Evolutionary conservation across 30 jellyfish, hydroid and myxozoan species (phyloP).

Genomic region (Chironex yamaguchii): DNA sequence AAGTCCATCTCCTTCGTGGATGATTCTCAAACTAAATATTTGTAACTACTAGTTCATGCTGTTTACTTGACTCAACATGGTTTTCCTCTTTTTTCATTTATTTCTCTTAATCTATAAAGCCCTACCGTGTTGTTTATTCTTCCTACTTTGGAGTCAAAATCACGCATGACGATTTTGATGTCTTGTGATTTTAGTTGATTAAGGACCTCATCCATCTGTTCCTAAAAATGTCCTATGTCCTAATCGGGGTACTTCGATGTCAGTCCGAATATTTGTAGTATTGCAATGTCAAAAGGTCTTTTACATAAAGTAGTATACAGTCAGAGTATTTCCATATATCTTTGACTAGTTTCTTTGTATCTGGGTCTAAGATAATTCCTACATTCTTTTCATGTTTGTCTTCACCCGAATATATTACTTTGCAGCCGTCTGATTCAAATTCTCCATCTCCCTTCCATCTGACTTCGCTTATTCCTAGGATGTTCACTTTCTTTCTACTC

Average conservation of each 20-base stretch:
- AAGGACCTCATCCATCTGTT: not conserved
- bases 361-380: not conserved
- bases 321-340: constrained; percentile 10
- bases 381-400: not conserved
- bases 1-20: no score
- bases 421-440: constrained; percentile 17
- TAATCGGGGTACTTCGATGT: not conserved
- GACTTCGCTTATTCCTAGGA: constrained; percentile 16
- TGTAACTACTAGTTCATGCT: constrained; percentile 6
- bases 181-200: constrained; percentile 10
- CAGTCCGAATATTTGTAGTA: not conserved
- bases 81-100: not conserved
- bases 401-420: constrained; percentile 17
- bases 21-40: no score
- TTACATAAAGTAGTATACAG: constrained; percentile 6
- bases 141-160: constrained; percentile 17
- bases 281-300: constrained; percentile 13
- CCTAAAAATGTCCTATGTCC: constrained; percentile 10
- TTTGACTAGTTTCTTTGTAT: not conserved
- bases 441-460: constrained; percentile 12
- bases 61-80: not conserved
- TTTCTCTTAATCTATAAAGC: constrained; percentile 21
- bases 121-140: constrained; percentile 8
- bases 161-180: constrained; percentile 7
- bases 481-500: constrained; percentile 5